Conservation (phyloP, 2,888 invertebrate species). For the Sipha maydis region DNA sequence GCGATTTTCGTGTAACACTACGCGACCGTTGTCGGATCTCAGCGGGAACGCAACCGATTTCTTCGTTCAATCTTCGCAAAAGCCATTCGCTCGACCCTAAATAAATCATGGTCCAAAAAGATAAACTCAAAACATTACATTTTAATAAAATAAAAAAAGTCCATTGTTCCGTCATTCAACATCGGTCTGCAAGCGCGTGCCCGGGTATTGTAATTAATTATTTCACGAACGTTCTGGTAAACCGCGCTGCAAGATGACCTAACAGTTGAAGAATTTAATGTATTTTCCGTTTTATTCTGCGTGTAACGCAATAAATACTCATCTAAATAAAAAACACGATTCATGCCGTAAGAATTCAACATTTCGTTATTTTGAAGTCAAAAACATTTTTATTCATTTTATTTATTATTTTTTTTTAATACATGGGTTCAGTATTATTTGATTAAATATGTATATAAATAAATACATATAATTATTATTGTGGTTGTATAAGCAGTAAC, state of each 20-base stretch:
- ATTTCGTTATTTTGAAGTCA: constrained; percentile 11
- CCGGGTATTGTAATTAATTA: not conserved
- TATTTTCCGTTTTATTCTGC: constrained; percentile 35
- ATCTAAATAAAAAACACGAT: constrained; percentile 48
- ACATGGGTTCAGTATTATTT: not conserved
- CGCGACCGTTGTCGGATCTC: not conserved
- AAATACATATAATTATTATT: not conserved
- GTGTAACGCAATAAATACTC: constrained; percentile 38
- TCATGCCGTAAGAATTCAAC: constrained; percentile 42
- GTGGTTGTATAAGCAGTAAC: not conserved
- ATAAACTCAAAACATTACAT: too few species aligned
- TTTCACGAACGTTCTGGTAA: constrained; percentile 22
- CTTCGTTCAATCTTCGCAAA: too few species aligned
- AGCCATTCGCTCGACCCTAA: too few species aligned
- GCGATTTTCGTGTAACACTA: not conserved
- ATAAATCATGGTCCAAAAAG: too few species aligned
- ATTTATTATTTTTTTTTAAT: not conserved
- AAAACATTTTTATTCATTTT: constrained; percentile 24
- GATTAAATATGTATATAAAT: not conserved
- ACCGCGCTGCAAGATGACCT: constrained; percentile 20
- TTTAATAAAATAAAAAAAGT: not conserved
- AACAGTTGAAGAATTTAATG: constrained; percentile 41
- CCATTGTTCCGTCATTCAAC: not conserved
- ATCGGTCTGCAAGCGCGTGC: not conserved
- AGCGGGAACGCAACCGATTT: not conserved